A percentile compares a stretch with the other conserved stretches of the same genome.
phyloP scores from a whole-genome alignment of 2,797 vertebrate species.

The Crenichthys baileyi region DNA sequence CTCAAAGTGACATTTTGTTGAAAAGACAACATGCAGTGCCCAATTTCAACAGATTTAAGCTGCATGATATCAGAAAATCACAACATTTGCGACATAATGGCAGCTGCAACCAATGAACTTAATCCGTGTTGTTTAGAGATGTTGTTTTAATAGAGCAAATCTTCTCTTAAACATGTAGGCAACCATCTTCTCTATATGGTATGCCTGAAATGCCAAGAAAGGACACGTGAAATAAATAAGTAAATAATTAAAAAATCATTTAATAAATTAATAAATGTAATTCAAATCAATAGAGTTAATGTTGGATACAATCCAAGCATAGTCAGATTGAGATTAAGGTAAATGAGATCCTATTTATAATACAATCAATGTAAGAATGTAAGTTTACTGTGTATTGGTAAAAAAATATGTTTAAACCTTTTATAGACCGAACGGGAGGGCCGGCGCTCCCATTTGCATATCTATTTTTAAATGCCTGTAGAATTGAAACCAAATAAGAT shows the following conservation, averaged over 20 bases:
- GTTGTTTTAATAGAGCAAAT: too few species aligned
- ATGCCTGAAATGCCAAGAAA: too few species aligned
- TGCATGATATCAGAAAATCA: not conserved
- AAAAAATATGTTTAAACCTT: not conserved
- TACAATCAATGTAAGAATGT: not conserved
- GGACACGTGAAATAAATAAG: too few species aligned
- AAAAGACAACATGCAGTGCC: not conserved
- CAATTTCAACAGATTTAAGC: not conserved
- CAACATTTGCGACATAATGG: not conserved
- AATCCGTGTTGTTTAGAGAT: too few species aligned
- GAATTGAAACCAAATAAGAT: too few species aligned
- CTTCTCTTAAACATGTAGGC: too few species aligned
- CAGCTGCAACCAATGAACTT: too few species aligned
- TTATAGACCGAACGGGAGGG: too few species aligned
- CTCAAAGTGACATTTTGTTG: not conserved
- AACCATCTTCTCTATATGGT: too few species aligned
- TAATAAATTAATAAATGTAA: not conserved
- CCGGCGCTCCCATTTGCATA: too few species aligned
- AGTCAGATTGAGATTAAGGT: not conserved
- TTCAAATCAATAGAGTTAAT: not conserved
- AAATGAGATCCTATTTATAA: not conserved
- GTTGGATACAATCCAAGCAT: not conserved
- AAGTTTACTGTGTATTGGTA: not conserved
- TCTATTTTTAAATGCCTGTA: too few species aligned
- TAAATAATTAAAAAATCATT: too few species aligned